Conservation (phyloP, 2,888 invertebrate species). For the Oxycera nigricornis region DNA sequence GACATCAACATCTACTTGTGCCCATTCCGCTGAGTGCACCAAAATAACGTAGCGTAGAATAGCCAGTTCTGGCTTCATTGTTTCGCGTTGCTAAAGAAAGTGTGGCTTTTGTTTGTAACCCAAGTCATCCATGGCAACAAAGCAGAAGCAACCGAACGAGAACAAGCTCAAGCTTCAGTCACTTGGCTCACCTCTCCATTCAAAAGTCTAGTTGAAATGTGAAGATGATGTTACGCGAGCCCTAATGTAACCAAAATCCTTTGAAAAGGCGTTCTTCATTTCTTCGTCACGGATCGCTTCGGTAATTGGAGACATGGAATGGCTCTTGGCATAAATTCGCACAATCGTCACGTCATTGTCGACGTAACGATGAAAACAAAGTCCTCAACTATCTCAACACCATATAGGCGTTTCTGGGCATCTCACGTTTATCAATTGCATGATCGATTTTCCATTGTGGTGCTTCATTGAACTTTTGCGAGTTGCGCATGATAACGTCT, state of each 20-base stretch:
- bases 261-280: slow-evolving; percentile 13
- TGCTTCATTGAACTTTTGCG: slow-evolving; percentile 21
- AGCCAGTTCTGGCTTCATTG: slow-evolving; percentile 19
- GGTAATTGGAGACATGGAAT: slow-evolving; percentile 35
- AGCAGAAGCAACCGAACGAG: not conserved
- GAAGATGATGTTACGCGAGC: slow-evolving; percentile 25
- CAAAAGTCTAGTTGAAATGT: slow-evolving; percentile 9
- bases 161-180: not conserved
- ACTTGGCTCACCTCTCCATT: slow-evolving; percentile 2
- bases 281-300: slow-evolving; percentile 10
- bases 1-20: not conserved
- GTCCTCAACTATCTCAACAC: not conserved
- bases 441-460: not conserved
- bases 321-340: slow-evolving; percentile 32
- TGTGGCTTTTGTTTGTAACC: slow-evolving; percentile 28
- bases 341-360: slow-evolving; percentile 23
- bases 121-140: slow-evolving; percentile 15
- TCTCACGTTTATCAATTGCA: not conserved
- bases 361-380: not conserved
- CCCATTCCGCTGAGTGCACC: slow-evolving; percentile 3
- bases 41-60: not conserved
- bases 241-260: slow-evolving; percentile 26
- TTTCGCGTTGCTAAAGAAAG: not conserved
- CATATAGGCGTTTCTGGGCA: not conserved
- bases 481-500: not conserved